phyloP scores from a whole-genome alignment of 2,888 invertebrate genomes.

The Cryptophagus acutangulus region DNA sequence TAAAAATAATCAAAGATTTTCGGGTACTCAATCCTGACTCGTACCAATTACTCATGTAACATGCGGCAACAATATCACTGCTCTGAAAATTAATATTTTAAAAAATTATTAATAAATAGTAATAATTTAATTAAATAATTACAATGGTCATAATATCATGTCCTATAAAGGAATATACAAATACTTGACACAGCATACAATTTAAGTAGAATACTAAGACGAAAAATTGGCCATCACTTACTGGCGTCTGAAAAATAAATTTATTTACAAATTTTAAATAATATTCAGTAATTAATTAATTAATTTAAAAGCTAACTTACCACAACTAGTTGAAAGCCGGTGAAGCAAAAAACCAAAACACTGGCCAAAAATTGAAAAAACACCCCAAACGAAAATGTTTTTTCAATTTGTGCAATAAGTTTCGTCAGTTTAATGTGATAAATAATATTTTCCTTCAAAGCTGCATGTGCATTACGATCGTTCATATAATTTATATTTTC shows the following conservation, averaged over 20 bases:
- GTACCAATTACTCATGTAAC: constrained; percentile 45
- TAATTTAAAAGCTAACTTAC: constrained; percentile 7
- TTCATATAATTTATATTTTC: constrained; percentile 11
- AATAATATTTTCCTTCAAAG: constrained; percentile 4
- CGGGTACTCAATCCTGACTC: constrained; percentile 42
- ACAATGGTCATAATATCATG: constrained; percentile 18
- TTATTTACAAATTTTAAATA: background rate
- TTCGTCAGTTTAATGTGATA: constrained; percentile 11
- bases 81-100: constrained; percentile 41
- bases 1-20: constrained; percentile 44
- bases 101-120: background rate
- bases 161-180: constrained; percentile 18
- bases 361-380: constrained; percentile 18
- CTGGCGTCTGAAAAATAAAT: constrained; percentile 7
- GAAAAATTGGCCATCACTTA: constrained; percentile 9
- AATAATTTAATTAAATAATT: background rate
- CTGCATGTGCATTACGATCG: background rate
- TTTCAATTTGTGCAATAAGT: constrained; percentile 11
- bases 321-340: constrained; percentile 16
- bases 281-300: background rate
- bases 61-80: constrained; percentile 41
- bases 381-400: constrained; percentile 14
- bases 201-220: constrained; percentile 12
- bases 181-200: constrained; percentile 17
- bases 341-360: constrained; percentile 19